Percentiles rank a stretch among this genome's conserved stretches.
Evolutionary conservation across 2,888 invertebrate genomes (phyloP).

Genomic region (Saturnia japonica): DNA sequence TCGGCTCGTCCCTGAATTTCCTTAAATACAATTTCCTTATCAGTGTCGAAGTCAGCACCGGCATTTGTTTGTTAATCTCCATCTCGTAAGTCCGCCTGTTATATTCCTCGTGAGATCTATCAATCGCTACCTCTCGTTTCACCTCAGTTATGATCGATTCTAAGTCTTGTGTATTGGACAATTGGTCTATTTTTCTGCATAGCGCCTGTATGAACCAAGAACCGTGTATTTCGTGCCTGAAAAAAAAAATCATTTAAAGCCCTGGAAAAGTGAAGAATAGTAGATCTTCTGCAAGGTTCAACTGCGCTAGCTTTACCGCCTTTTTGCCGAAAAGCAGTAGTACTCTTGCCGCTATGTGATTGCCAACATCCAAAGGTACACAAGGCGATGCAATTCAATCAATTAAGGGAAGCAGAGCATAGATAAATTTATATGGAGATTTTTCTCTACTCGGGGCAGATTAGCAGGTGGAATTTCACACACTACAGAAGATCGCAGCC

Average conservation of each 20-base stretch:
- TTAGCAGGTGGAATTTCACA: no score
- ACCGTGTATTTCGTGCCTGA: slow-evolving; percentile 40
- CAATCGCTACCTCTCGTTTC: slow-evolving; percentile 60
- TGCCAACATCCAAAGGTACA: no score
- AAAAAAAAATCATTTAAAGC: slow-evolving; percentile 3
- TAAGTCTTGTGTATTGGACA: slow-evolving; percentile 50
- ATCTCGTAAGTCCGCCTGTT: slow-evolving; percentile 45
- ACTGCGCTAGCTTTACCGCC: no score
- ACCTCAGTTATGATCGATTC: slow-evolving; percentile 64
- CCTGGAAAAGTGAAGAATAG: no score
- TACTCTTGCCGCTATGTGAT: no score
- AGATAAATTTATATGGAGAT: no score
- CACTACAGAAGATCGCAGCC: no score
- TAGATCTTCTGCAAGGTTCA: no score
- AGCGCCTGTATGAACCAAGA: slow-evolving; percentile 70
- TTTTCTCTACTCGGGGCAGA: no score
- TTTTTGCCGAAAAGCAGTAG: no score
- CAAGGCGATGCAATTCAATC: no score
- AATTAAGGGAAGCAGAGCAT: no score
- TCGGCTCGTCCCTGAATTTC: slow-evolving; percentile 45
- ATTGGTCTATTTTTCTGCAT: slow-evolving; percentile 54
- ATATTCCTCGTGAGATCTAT: slow-evolving; percentile 46
- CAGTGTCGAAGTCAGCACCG: slow-evolving; percentile 40
- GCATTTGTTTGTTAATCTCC: slow-evolving; percentile 49
- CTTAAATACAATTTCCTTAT: slow-evolving; percentile 58